Conservation (phyloP, 2,113 vertebrate genomes). For the Carollia perspicillata region DNA sequence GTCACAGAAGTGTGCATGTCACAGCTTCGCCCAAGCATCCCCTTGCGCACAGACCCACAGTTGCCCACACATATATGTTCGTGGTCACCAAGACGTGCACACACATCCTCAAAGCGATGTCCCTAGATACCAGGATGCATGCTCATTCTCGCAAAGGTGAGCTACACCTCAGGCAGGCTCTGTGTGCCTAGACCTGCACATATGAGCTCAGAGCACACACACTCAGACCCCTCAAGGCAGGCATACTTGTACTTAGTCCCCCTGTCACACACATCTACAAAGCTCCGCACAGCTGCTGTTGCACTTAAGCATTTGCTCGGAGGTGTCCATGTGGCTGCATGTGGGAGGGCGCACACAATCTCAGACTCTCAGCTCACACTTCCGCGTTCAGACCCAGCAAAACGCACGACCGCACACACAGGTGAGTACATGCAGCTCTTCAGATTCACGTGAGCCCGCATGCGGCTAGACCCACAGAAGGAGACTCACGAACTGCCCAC, state of each 20-base stretch:
- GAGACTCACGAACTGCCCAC: accelerated
- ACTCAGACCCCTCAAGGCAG: background rate
- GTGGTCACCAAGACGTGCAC: background rate
- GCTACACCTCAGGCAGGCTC: background rate
- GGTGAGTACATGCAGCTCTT: background rate
- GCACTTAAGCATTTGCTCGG: background rate
- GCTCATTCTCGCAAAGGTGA: background rate
- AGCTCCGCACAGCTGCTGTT: background rate
- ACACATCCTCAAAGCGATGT: background rate
- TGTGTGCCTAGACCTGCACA: background rate
- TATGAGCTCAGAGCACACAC: background rate
- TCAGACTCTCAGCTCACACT: background rate
- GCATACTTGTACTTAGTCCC: background rate
- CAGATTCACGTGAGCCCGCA: background rate
- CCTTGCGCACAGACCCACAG: background rate
- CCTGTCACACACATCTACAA: background rate
- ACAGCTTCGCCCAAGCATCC: background rate
- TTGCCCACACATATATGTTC: background rate
- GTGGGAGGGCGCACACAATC: background rate
- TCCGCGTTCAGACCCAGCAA: background rate
- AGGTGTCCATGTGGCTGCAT: background rate
- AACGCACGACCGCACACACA: background rate
- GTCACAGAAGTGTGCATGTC: background rate
- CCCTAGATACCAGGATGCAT: accelerated
- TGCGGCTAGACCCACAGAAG: background rate